Base-by-base conservation (phyloP, 2,113 vertebrate genomes). In the Cercocebus atys region DNA sequence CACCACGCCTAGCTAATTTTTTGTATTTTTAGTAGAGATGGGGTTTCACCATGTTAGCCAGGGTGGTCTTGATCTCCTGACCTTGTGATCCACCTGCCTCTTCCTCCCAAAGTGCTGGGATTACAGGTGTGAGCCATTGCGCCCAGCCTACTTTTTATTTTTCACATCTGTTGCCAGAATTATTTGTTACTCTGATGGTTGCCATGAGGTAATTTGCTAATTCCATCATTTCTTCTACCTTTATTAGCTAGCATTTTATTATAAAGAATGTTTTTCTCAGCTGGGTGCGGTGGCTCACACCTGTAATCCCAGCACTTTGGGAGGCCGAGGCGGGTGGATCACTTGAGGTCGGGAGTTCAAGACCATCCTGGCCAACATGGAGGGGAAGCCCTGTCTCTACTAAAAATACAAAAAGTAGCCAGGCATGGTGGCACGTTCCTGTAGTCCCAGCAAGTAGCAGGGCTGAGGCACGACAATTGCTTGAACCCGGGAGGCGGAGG, bases 191-290 rank as follows among this genome's bases (percentile, higher is more conserved):
- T 30, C 0, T 68, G 35, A 45, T 88, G 59, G 22, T 40, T 90
- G 32, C 43, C 38, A 3, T 94, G 8, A 68, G 50, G 47, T 70
- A 40, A 43, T 88, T 70, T 84, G 79, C 14, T 76, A 50, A 68
- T 76, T 68, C 14, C 3, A 5, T 64, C n/a, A 61, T 85, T 78
- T 30, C 35, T 72, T 78, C 16, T 40, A 27, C 20, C 40, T 16
- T 83, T 30, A 76, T 43, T 92, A 84, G 59, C 59, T 92, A 52
- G 73, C 25, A 45, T 76, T 43, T 45, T 76, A 45, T 76, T 45
- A 25, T 45, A 45, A 76, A 76, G 40, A 76, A 45, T 27, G 32
- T 68, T 68, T 18, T 68, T 68, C 61, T 64, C 16, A 32, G 66
- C 32, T 3, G 32, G 66, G 66, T n/a, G 32, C 1, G 6, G 16